Conservation (phyloP, 2,797 vertebrate species). For the Galago senegalensis region DNA sequence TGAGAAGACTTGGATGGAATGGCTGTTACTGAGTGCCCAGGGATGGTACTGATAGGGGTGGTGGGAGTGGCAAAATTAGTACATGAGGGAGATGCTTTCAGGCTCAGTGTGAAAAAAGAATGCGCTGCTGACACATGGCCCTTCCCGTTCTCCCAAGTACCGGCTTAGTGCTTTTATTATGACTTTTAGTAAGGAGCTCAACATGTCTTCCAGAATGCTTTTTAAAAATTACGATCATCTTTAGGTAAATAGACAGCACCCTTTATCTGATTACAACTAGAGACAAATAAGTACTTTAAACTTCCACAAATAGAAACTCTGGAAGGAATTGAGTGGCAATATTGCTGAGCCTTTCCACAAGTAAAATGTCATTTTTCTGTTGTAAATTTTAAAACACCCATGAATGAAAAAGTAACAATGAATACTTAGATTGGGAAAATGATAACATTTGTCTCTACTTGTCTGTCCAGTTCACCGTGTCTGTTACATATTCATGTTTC, state of each 20-base stretch:
- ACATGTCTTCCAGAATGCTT: background rate
- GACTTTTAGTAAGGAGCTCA: slow-evolving; percentile 14
- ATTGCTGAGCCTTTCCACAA: background rate
- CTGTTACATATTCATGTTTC: background rate
- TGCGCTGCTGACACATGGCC: rapidly evolving
- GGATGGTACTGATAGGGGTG: background rate
- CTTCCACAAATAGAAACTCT: background rate
- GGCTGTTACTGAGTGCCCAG: background rate
- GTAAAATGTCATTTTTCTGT: background rate
- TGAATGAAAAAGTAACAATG: background rate
- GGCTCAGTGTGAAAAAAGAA: background rate
- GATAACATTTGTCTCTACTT: background rate
- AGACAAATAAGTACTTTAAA: background rate
- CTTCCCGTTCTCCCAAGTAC: background rate
- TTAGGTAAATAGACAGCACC: background rate
- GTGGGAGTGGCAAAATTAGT: background rate
- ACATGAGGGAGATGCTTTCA: background rate
- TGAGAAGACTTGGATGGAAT: background rate
- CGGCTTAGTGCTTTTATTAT: background rate
- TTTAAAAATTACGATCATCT: slow-evolving; percentile 14
- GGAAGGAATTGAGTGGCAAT: background rate
- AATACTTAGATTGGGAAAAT: background rate
- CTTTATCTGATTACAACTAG: background rate
- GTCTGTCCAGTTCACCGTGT: background rate
- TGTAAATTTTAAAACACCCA: background rate